Evolutionary conservation across 2,797 vertebrate species (phyloP).

Genomic region (Chiloscyllium punctatum): DNA sequence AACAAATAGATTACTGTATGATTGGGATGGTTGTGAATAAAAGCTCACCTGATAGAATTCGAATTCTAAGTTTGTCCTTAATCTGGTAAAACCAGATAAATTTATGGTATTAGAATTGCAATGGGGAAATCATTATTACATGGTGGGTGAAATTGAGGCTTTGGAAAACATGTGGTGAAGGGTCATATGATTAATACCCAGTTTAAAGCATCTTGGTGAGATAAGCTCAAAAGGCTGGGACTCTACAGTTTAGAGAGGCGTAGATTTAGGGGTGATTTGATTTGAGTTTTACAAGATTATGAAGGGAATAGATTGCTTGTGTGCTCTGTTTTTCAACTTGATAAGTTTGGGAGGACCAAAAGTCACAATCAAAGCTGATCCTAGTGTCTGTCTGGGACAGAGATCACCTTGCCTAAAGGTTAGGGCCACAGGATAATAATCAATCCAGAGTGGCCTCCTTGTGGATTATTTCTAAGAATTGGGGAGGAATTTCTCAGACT

Average conservation of each 20-base stretch:
- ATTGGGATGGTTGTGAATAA: not conserved
- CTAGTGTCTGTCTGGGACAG: not conserved
- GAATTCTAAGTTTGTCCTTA: not conserved
- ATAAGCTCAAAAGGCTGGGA: not conserved
- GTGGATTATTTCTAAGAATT: not conserved
- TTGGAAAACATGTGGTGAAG: not conserved
- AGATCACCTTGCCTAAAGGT: not conserved
- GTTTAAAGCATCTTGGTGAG: slow-evolving; percentile 34
- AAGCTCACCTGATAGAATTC: not conserved
- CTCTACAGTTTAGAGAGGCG: not conserved
- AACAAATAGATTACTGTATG: not conserved
- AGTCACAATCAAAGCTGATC: not conserved
- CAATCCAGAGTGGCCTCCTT: not conserved
- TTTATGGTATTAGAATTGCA: not conserved
- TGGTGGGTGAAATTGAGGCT: slow-evolving; percentile 16
- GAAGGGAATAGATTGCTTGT: slow-evolving; percentile 22
- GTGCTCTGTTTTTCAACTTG: not conserved
- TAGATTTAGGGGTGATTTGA: not conserved
- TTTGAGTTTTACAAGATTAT: slow-evolving; percentile 2
- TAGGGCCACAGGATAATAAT: not conserved
- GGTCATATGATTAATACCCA: slow-evolving; percentile 2
- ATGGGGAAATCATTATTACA: not conserved
- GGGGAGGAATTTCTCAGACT: not conserved
- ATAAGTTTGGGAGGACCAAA: not conserved
- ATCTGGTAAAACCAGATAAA: not conserved